Percentiles rank a stretch among this genome's conserved stretches.
These are phyloP conservation scores for Calyptomena viridis DNA, from an alignment of 2,113 vertebrate species.

Conservation along the genomic window DNA sequence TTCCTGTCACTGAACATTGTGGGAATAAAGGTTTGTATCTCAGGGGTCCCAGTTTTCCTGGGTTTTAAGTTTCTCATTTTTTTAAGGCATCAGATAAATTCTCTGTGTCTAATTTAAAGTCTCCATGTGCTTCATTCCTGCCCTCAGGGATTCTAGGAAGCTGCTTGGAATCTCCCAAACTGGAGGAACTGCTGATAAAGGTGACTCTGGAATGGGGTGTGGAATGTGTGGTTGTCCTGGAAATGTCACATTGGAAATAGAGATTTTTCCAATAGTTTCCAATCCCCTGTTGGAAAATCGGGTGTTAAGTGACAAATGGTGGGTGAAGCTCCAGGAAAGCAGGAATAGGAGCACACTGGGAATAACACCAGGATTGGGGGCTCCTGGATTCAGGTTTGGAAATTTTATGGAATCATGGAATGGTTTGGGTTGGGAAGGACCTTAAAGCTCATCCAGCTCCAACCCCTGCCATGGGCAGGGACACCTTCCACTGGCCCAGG, in stretches of 20 bases:
- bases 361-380: not conserved
- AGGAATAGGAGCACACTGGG: not conserved
- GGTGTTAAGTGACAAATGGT: not conserved
- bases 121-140: not conserved
- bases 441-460: not conserved
- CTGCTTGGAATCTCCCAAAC: not conserved
- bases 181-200: not conserved
- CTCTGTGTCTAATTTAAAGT: not conserved
- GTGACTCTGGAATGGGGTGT: not conserved
- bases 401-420: not conserved
- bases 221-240: not conserved
- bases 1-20: not conserved
- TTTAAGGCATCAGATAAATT: not conserved
- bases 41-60: not conserved
- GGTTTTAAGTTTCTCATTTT: not conserved
- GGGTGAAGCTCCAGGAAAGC: not conserved
- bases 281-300: not conserved
- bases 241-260: not conserved
- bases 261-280: not conserved
- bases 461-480: not conserved
- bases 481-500: not conserved
- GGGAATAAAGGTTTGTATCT: not conserved
- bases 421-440: not conserved
- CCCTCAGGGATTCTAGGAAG: not conserved
- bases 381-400: not conserved